A percentile compares a stretch with the other conserved stretches of the same genome.
Evolutionary conservation across 2,888 invertebrate genomes (phyloP).

Genomic region (Sminthurinus aureus): DNA sequence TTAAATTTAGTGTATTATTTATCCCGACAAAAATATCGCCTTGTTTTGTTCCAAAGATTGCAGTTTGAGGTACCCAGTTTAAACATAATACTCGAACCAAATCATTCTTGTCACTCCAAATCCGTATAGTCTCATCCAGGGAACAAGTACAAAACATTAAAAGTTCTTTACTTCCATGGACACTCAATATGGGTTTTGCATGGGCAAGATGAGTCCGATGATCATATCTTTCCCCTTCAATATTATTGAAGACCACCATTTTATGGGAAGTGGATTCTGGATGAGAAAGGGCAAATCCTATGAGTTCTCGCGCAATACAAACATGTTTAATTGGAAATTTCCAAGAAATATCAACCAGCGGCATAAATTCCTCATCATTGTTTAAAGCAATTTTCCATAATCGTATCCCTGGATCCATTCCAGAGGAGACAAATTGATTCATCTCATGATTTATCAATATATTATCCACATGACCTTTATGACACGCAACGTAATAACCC

Average conservation of each 20-base stretch:
- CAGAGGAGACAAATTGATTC: slow-evolving; percentile 54
- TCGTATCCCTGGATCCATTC: slow-evolving; percentile 53
- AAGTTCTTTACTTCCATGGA: slow-evolving; percentile 50
- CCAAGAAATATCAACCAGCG: slow-evolving; percentile 58
- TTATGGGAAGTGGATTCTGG: slow-evolving; percentile 51
- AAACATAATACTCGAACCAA: slow-evolving; percentile 52
- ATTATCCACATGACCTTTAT: slow-evolving; percentile 50
- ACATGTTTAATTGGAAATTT: slow-evolving; percentile 54
- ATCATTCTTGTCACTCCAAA: slow-evolving; percentile 56
- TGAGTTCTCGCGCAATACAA: slow-evolving; percentile 49
- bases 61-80: slow-evolving; percentile 53
- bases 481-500: slow-evolving; percentile 48
- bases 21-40: slow-evolving; percentile 58
- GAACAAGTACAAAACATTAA: slow-evolving; percentile 56
- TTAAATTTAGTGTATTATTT: slow-evolving; percentile 46
- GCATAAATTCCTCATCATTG: slow-evolving; percentile 57
- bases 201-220: slow-evolving; percentile 50
- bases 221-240: slow-evolving; percentile 56
- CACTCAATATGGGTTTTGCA: slow-evolving; percentile 52
- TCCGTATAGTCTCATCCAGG: slow-evolving; percentile 55
- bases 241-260: slow-evolving; percentile 56
- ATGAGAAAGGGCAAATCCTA: slow-evolving; percentile 56
- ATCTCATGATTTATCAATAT: slow-evolving; percentile 55
- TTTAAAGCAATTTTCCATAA: slow-evolving; percentile 56
- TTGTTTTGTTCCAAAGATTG: slow-evolving; percentile 54